Evolutionary conservation across 2,888 invertebrate genomes (phyloP).

Genomic region (Chrysotoxum bicinctum): DNA sequence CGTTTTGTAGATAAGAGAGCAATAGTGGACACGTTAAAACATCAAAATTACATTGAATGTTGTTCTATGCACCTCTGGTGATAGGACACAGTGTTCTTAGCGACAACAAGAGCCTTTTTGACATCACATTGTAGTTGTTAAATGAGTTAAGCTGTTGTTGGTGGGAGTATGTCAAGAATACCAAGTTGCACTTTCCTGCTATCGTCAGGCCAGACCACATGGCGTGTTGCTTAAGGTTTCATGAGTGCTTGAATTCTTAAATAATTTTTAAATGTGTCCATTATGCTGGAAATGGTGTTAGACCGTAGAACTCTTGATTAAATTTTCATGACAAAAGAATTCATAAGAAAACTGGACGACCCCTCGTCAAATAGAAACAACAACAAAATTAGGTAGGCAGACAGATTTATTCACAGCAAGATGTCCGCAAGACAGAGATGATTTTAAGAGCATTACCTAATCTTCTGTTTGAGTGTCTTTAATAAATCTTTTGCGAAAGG

Average conservation of each 20-base stretch:
- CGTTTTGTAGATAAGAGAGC: neutral
- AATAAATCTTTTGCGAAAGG: neutral
- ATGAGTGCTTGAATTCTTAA: neutral
- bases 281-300: neutral
- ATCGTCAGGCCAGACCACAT: neutral
- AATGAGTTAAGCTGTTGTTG: too few species aligned
- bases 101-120: neutral
- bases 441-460: neutral
- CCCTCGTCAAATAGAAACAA: neutral
- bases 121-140: too few species aligned
- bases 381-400: neutral
- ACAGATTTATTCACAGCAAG: neutral
- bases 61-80: neutral
- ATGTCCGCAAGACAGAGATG: neutral
- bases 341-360: neutral
- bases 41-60: neutral
- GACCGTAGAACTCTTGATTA: neutral
- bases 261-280: conserved; percentile 3
- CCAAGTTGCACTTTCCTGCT: neutral
- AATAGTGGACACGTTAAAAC: neutral
- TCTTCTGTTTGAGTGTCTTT: neutral
- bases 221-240: neutral
- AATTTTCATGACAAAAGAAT: neutral
- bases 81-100: neutral
- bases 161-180: neutral